Evolutionary conservation across 2,113 vertebrate species (phyloP).

Genomic region (Pygoscelis antarcticus): DNA sequence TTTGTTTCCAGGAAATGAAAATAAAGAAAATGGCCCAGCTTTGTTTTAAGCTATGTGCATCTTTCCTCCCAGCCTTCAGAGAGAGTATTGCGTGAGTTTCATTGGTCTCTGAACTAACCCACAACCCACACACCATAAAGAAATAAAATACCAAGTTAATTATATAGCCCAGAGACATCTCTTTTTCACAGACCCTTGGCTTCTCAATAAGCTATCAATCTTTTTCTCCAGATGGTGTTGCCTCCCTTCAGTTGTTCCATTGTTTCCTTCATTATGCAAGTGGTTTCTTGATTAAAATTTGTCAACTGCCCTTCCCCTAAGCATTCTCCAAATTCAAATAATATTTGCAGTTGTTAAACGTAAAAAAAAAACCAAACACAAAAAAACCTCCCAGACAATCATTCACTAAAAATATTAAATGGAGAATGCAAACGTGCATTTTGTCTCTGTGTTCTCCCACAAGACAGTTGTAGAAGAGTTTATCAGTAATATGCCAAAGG

Average conservation of each 20-base stretch:
- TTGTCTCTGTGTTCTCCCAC: not conserved
- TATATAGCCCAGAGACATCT: not conserved
- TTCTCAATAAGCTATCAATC: slow-evolving; percentile 16
- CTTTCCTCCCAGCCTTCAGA: not conserved
- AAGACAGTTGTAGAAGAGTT: not conserved
- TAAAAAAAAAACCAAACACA: not conserved
- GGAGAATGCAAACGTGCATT: not conserved
- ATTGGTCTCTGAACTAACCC: not conserved
- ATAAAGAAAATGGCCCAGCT: not conserved
- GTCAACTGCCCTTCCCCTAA: slow-evolving; percentile 8
- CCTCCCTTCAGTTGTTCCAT: slow-evolving; percentile 29
- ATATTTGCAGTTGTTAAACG: not conserved
- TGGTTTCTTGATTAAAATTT: slow-evolving; percentile 30
- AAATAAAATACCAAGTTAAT: slow-evolving; percentile 20
- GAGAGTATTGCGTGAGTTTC: not conserved
- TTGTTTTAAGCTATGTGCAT: not conserved
- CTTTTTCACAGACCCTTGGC: not conserved
- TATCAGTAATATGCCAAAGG: not conserved
- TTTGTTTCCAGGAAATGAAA: slow-evolving; percentile 25
- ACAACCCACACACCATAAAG: not conserved
- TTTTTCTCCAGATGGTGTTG: slow-evolving; percentile 37
- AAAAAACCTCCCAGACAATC: accelerated
- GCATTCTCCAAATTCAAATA: not conserved
- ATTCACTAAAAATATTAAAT: not conserved
- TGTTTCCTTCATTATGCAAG: not conserved